Base-by-base conservation (phyloP, 2,888 invertebrate genomes). In the Bhutanitis thaidina region DNA sequence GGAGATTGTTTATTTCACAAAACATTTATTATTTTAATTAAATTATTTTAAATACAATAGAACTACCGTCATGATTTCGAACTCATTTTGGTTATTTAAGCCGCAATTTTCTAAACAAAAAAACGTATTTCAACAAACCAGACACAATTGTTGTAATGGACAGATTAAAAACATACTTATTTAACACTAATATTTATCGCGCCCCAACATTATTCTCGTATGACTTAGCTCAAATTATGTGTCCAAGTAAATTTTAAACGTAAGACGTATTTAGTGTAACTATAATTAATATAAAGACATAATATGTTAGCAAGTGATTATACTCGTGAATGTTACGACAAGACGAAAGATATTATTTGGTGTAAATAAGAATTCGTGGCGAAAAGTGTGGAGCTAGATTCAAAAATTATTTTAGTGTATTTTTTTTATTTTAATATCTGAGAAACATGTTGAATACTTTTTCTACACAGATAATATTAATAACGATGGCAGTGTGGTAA, bases 141-240 rank as follows among this genome's bases (percentile, higher is more conserved):
- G 2, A 20, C 2, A 20, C 20, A 20, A 20, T 20, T 20, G 2
- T 36, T 50, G 52, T 10, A 10, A 30, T 4, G 30, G 10, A 30
- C 30, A 30, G 30, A 9, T 30, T 30, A 30, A 30, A 30, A 10
- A n/a, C 9, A 30, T 10, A 10, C n/a, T 9, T 10, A 30, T 30
- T n/a, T 27, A 13, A 30, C 16, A 35, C 2, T 7, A 13, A 32
- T 35, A 36, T 49, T 25, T 46, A 37, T 43, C 46, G 30, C 29
- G 45, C 43, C 57, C 60, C 62, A 66, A 69, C 72, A 71, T 60
- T 59, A 8, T 55, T 69, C 70, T 65, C 61, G 64, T 63, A 73
- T 61, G 61, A 71, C 72, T 67, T 77, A 83, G 86, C 87, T 87
- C 87, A 87, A 87, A 77, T 63, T 67, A 73, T 70, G 81, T 86